phyloP scores from a whole-genome alignment of 2,797 vertebrate species.

The Streptopelia turtur region DNA sequence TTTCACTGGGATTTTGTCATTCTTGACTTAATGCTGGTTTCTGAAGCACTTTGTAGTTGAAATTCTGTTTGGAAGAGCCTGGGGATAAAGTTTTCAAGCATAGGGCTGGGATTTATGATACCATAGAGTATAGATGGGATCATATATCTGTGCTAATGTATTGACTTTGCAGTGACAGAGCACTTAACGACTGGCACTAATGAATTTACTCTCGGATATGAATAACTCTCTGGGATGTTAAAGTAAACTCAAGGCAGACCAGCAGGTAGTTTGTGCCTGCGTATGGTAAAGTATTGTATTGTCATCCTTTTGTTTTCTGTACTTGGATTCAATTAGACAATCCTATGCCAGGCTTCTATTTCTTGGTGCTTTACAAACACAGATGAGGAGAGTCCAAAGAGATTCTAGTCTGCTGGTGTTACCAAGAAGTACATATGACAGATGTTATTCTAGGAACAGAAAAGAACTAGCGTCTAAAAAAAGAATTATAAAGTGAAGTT shows the following conservation, averaged over 20 bases:
- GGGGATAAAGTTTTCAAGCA: neutral
- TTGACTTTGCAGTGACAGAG: neutral
- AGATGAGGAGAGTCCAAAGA: neutral
- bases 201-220: neutral
- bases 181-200: neutral
- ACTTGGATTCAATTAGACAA: neutral
- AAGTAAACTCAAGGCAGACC: neutral
- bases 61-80: neutral
- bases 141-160: neutral
- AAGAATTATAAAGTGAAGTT: neutral
- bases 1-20: neutral
- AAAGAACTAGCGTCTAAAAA: neutral
- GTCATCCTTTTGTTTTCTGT: neutral
- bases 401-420: neutral
- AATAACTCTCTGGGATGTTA: neutral
- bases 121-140: neutral
- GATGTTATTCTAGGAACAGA: neutral
- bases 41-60: neutral
- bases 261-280: neutral
- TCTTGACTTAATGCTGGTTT: neutral
- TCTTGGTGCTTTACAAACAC: neutral
- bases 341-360: neutral
- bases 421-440: neutral
- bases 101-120: neutral
- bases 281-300: neutral